Percentiles rank a stretch among this genome's conserved stretches.
phyloP scores from a whole-genome alignment of 2,888 invertebrate species.

The Sphaerophoria rueppellii region DNA sequence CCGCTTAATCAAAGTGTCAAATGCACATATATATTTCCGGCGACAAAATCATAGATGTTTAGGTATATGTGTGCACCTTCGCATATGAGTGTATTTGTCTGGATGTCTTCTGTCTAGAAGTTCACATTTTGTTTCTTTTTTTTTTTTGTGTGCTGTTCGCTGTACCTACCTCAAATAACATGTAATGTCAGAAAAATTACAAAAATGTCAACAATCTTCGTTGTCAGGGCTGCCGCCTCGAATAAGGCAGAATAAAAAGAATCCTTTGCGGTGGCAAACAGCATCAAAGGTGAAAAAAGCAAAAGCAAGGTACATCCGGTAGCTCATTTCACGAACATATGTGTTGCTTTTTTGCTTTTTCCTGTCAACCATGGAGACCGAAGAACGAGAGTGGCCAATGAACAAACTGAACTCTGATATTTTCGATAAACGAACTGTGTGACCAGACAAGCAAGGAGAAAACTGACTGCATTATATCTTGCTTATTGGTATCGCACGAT shows the following conservation, averaged over 20 bases:
- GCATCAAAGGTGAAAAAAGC: not conserved
- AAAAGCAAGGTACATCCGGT: conserved; percentile 43
- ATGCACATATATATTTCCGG: conserved; percentile 68
- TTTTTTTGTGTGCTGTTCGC: no score
- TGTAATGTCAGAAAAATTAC: conserved; percentile 72
- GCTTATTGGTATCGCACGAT: conserved; percentile 67
- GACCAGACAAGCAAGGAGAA: conserved; percentile 18
- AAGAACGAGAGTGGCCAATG: not conserved
- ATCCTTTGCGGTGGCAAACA: not conserved
- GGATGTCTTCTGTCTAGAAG: conserved; percentile 24
- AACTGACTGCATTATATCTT: conserved; percentile 58
- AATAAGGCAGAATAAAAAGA: not conserved
- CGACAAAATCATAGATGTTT: conserved; percentile 10
- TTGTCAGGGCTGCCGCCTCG: not conserved
- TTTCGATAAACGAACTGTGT: conserved; percentile 57
- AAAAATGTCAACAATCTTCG: conserved; percentile 70
- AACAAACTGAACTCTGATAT: conserved; percentile 33
- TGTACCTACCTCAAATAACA: conserved; percentile 47
- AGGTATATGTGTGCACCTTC: not conserved
- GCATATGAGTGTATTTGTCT: conserved; percentile 13
- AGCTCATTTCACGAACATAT: conserved; percentile 61
- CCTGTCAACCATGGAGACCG: not conserved
- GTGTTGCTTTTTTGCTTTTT: conserved; percentile 5
- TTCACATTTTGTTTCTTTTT: conserved; percentile 35
- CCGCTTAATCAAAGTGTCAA: conserved; percentile 73